Evolutionary conservation across 2,888 invertebrate genomes (phyloP), one percentile per base, ranked within the genome.

Genomic region (Caenorhabditis panamensis): DNA sequence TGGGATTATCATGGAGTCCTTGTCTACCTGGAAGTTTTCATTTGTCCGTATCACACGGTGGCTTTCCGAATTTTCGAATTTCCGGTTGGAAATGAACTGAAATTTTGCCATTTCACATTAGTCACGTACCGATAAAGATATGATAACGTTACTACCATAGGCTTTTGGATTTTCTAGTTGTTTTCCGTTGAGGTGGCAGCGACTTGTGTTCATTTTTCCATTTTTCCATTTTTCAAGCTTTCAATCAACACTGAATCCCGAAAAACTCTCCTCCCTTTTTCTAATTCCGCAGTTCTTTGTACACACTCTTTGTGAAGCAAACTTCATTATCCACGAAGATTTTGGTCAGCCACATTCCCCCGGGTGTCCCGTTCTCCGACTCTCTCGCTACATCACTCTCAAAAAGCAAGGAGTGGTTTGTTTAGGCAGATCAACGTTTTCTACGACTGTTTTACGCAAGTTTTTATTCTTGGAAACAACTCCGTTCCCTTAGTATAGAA

Each of bases 251-350:
- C 41, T 20, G 49, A 63, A 62, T 61, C 41, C 56, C 24, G 22
- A 37, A 58, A 54, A 66, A 61, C 53, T 24, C 47, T 49, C 64
- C 9, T 49, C 53, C 16, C 9, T 66, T 28, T 20, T 31, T 53
- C 73, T 66, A 66, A 75, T 75, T 75, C 66, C 49, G 66, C 31
- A 49, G 59, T 66, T 75, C 75, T 75, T 75, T 75, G 75, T 75
- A 66, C 66, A n/a, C 59, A 75, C 61, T 75, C 66, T 75, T 75
- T 75, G 75, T 61, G 53, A 75, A 53, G 58, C 26, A 75, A 75
- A 75, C 75, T 75, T 75, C 61, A 75, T 75, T 75, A 75, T 75
- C 66, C 61, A 66, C 53, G 44, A 75, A 59, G 75, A 75, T 75
- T 66, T 66, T 75, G 75, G 75, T 61, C 66, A 59, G 28, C 56